These are phyloP conservation scores for Zaprionus capensis DNA, from an alignment of 1,140 invertebrate genomes.

Conservation along the genomic window DNA sequence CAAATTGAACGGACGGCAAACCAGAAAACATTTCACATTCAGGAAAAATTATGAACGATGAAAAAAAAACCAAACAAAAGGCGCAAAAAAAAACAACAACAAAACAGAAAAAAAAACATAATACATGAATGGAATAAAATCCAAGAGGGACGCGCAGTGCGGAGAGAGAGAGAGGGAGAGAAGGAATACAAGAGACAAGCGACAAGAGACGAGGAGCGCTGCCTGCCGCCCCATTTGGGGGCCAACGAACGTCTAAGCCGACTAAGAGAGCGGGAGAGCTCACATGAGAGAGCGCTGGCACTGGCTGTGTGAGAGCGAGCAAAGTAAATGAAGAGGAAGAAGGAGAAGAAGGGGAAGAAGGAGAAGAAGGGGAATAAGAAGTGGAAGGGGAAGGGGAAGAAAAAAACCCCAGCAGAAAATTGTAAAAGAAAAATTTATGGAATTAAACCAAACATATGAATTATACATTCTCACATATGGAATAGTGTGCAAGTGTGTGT, in stretches of 20 bases:
- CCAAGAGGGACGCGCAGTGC: conserved; percentile 17
- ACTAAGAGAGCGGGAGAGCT: conserved; percentile 37
- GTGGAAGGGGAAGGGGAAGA: conserved; percentile 4
- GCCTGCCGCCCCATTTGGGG: conserved; percentile 46
- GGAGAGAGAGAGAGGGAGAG: conserved; percentile 1
- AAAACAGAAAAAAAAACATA: conserved; percentile 46
- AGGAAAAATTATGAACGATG: conserved; percentile 61
- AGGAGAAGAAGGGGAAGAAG: conserved; percentile 13
- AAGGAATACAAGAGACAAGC: conserved; percentile 17
- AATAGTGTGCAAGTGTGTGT: conserved; percentile 10
- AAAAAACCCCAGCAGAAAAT: conserved; percentile 47
- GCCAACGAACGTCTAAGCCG: conserved; percentile 79
- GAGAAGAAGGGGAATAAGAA: conserved; percentile 9
- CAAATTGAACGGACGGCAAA: conserved; percentile 39
- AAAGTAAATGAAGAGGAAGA: conserved; percentile 26
- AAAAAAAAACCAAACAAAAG: conserved; percentile 34
- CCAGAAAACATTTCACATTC: conserved; percentile 51
- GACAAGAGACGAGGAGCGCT: conserved; percentile 17
- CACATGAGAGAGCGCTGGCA: conserved; percentile 13
- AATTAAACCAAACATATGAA: conserved; percentile 77
- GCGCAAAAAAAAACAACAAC: conserved; percentile 26
- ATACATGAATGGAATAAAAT: conserved; percentile 51
- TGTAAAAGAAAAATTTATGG: conserved; percentile 76
- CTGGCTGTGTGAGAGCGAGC: conserved; percentile 8
- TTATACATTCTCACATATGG: conserved; percentile 51